Evolutionary conservation across 2,113 vertebrate genomes (phyloP).

Genomic region (Smithornis capensis): DNA sequence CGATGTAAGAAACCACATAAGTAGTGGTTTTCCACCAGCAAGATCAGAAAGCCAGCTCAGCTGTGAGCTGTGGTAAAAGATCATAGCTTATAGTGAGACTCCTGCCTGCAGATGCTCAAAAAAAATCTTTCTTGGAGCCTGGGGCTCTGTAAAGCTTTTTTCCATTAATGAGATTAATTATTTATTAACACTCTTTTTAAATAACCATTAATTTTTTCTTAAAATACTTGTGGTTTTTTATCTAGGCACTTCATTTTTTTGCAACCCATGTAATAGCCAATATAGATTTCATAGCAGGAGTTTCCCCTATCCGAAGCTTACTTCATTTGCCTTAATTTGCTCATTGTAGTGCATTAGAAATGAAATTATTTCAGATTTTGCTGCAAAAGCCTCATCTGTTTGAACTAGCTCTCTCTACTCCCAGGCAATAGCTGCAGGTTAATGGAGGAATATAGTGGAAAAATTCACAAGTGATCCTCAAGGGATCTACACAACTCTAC

Average conservation of each 20-base stretch:
- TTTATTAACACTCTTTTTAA: background rate
- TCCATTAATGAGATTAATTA: background rate
- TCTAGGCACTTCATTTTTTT: background rate
- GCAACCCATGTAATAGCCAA: background rate
- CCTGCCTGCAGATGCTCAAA: background rate
- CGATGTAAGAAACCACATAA: background rate
- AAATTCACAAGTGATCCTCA: background rate
- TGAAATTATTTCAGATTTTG: background rate
- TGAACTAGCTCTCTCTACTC: background rate
- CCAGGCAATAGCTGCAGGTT: background rate
- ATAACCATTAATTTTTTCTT: background rate
- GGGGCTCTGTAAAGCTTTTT: background rate
- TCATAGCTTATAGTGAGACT: background rate
- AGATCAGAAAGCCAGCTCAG: background rate
- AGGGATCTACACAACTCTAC: background rate
- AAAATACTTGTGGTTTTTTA: accelerated
- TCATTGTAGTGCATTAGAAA: background rate
- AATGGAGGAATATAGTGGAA: background rate
- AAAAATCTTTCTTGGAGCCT: background rate
- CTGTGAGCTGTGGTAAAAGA: background rate
- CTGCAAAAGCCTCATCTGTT: background rate
- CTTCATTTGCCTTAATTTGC: background rate
- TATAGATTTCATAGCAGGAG: background rate
- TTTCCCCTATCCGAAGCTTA: background rate
- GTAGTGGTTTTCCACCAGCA: background rate